Evolutionary conservation across 2,888 invertebrate species (phyloP).

Genomic region (Cephus sareptanus): DNA sequence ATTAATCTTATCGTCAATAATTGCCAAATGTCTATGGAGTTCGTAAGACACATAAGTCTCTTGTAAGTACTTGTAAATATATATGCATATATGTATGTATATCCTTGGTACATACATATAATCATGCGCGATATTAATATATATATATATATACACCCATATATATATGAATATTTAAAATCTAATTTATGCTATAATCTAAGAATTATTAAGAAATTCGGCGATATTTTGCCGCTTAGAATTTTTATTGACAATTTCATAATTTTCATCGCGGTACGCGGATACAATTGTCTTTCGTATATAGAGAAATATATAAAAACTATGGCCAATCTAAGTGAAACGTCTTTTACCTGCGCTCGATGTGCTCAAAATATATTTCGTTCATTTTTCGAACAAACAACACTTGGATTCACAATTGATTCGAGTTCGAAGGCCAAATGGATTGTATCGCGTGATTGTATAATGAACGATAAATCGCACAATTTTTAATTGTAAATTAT

Average conservation of each 20-base stretch:
- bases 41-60: conserved; percentile 24
- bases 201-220: not conserved
- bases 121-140: not conserved
- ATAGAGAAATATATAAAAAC: not conserved
- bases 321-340: not conserved
- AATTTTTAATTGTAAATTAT: conserved; percentile 3
- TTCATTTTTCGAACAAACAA: not conserved
- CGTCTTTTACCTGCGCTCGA: not conserved
- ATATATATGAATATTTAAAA: not conserved
- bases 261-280: not conserved
- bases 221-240: not conserved
- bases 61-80: conserved; percentile 52
- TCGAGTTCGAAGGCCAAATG: not conserved
- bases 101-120: not conserved
- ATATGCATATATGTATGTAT: conserved; percentile 20
- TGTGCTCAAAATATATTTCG: not conserved
- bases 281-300: not conserved
- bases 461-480: conserved; percentile 19
- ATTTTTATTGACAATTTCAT: not conserved
- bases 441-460: not conserved
- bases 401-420: not conserved
- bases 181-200: not conserved
- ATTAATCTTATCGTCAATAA: not conserved
- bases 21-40: not conserved
- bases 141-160: not conserved